Base-by-base conservation (phyloP, 2,888 invertebrate genomes). In the Philaethria dido region DNA sequence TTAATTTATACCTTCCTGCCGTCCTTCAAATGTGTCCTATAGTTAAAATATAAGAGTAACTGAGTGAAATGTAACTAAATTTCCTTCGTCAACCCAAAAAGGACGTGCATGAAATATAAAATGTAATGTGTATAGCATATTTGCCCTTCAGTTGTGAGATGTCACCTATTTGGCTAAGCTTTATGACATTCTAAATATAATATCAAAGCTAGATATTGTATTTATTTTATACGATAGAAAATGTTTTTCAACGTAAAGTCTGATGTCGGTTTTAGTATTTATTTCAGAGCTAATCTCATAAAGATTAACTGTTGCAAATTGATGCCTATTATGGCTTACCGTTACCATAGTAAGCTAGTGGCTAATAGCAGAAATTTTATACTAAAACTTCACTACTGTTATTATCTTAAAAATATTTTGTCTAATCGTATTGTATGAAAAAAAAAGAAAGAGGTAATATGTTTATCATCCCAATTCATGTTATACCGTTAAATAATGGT, bases 251-350 rank as follows among this genome's bases (percentile, higher is more conserved):
- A 39, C 36, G 22, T 39, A 39, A 55, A 55, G 8, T 36, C 14
- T 54, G 29, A 55, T 55, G 14, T 55, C 36, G 8, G 18, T 36
- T 18, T 55, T 20, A 22, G 55, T 22, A 42, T 42, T 57, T 22
- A 42, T 52, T 11, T 42, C 57, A 6, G 22, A 42, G 16, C 57
- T 25, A 5, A 42, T 16, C 22, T 22, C 22, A 57, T 57, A 42
- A 42, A 57, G 13, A 42, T 25, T 42, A 16, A 57, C 22, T 22
- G 22, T 57, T 25, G 39, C 16, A 42, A 42, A 42, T 22, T 25
- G 57, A 39, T 25, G 42, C 42, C 22, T 42, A 57, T 57, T 42
- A 55, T 42, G 9, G 42, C 42, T 57, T 25, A 42, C 57, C 22
- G 25, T 57, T 57, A 25, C n/a, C n/a, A n/a, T n/a, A n/a, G 22